Evolutionary conservation across 92 coral and sea anemone genomes (phyloP).

Genomic region (Porites lobata): DNA sequence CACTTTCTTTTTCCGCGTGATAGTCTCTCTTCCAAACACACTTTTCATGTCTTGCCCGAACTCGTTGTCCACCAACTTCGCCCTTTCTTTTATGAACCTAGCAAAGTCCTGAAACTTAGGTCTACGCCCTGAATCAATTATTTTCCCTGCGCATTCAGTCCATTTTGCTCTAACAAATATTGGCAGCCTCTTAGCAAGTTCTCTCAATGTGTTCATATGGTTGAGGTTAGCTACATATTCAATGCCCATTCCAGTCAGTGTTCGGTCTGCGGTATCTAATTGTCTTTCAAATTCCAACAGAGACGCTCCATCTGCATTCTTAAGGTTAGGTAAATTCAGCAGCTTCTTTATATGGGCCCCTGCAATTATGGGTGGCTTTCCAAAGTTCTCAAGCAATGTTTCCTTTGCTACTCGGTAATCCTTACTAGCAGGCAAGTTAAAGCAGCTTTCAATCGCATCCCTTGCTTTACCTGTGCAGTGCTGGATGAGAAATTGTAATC

Average conservation of each 20-base stretch:
- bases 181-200: constrained; percentile 65
- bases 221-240: constrained; percentile 66
- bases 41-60: constrained; percentile 57
- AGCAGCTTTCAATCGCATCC: constrained; percentile 78
- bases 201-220: constrained; percentile 75
- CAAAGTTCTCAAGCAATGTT: no score
- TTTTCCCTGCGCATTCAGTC: constrained; percentile 84
- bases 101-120: constrained; percentile 70
- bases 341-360: no score
- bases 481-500: no score
- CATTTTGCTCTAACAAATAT: constrained; percentile 72
- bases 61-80: constrained; percentile 76
- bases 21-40: neutral
- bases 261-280: no score
- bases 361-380: no score
- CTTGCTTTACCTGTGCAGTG: neutral
- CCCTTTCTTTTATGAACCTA: constrained; percentile 67
- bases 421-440: constrained; percentile 23
- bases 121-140: constrained; percentile 60
- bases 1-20: neutral
- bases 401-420: no score
- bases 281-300: no score
- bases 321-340: no score
- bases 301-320: no score
- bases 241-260: neutral